phyloP scores from a whole-genome alignment of 2,888 invertebrate genomes.

The Artemia sinica region DNA sequence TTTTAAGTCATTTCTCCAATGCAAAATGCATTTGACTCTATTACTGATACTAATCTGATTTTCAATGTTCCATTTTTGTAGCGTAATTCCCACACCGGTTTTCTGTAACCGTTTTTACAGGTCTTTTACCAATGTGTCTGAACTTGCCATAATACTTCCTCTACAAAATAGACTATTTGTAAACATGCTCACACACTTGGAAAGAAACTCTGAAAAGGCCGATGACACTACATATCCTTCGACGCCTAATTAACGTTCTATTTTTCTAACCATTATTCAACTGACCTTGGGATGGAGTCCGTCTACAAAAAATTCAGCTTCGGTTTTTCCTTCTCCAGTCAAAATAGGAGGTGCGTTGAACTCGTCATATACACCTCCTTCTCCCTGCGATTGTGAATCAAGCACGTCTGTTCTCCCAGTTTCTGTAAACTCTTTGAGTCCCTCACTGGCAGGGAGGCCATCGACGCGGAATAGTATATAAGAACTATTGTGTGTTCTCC shows the following conservation, averaged over 20 bases:
- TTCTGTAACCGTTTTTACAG: no score
- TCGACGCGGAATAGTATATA: slow-evolving; percentile 67
- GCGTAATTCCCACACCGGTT: no score
- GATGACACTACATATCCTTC: no score
- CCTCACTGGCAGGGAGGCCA: slow-evolving; percentile 46
- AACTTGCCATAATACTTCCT: no score
- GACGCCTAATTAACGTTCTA: no score
- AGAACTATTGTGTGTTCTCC: slow-evolving; percentile 65
- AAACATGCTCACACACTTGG: no score
- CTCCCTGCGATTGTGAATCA: slow-evolving; percentile 48
- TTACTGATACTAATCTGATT: no score
- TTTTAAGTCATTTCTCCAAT: no score
- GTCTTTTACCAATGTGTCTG: no score
- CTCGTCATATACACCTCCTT: slow-evolving; percentile 60
- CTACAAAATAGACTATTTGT: no score
- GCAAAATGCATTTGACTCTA: no score
- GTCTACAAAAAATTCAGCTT: slow-evolving; percentile 70
- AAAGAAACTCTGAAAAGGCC: not conserved
- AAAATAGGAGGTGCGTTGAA: slow-evolving; percentile 50
- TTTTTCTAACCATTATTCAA: not conserved
- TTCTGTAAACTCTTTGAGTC: slow-evolving; percentile 68
- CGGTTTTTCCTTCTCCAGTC: slow-evolving; percentile 46
- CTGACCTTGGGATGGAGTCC: slow-evolving; percentile 68
- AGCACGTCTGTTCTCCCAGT: slow-evolving; percentile 58
- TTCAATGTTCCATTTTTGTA: no score